Evolutionary conservation across 2,797 vertebrate genomes (phyloP).

Genomic region (Lepidocolaptes lacrymiger): DNA sequence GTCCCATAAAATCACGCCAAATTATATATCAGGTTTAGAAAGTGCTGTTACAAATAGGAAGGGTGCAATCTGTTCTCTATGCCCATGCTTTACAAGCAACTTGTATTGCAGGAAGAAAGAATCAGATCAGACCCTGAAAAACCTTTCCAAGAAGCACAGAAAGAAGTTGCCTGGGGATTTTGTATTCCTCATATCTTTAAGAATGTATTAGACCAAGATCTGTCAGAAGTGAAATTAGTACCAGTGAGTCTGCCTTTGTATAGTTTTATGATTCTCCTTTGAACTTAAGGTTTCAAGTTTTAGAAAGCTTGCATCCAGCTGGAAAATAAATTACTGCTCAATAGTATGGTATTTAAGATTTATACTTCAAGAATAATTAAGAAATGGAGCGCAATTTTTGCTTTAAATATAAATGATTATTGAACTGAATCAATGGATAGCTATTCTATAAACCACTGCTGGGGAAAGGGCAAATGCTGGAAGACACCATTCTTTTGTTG

Average conservation of each 20-base stretch:
- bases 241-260: neutral
- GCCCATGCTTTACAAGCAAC: neutral
- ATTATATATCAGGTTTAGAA: neutral
- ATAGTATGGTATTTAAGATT: neutral
- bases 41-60: neutral
- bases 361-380: neutral
- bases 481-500: neutral
- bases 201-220: neutral
- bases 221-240: neutral
- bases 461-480: neutral
- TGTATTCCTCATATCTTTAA: neutral
- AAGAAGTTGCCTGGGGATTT: neutral
- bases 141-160: neutral
- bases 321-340: constrained; percentile 8
- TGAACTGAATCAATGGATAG: neutral
- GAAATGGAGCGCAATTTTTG: neutral
- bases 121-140: neutral
- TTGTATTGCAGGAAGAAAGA: neutral
- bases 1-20: constrained; percentile 26
- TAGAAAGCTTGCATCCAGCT: neutral
- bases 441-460: neutral
- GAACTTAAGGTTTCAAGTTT: constrained; percentile 1
- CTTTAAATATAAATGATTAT: neutral
- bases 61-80: neutral
- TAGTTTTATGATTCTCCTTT: constrained; percentile 24